These are phyloP conservation scores for Sphinx pinastri DNA, from an alignment of 2,888 invertebrate species.

Conservation along the genomic window DNA sequence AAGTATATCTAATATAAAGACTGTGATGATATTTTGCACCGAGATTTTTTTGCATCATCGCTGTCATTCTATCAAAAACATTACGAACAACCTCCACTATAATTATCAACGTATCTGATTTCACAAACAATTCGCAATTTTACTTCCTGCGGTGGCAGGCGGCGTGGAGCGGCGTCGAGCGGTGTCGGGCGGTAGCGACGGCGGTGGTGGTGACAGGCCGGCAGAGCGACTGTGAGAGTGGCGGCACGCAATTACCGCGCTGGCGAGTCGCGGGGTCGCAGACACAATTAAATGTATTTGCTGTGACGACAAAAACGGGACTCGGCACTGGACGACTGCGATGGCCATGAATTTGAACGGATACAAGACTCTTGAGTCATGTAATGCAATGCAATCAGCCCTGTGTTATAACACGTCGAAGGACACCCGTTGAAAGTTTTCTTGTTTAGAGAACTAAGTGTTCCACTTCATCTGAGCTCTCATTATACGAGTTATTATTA, in stretches of 20 bases:
- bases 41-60: no score
- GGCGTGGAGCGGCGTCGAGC: background rate
- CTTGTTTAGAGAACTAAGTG: no score
- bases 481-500: no score
- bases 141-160: background rate
- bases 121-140: background rate
- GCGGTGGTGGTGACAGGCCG: background rate
- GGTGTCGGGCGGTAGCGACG: background rate
- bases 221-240: slow-evolving; percentile 36
- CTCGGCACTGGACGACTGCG: slow-evolving; percentile 38
- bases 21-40: no score
- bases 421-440: no score
- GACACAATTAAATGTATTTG: slow-evolving; percentile 79
- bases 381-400: no score
- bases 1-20: no score
- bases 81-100: no score
- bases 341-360: background rate
- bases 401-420: no score
- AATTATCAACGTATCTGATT: no score
- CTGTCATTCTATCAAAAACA: no score
- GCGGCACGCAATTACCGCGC: slow-evolving; percentile 62
- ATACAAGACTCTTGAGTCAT: background rate
- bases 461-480: no score
- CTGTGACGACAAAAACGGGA: slow-evolving; percentile 64
- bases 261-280: slow-evolving; percentile 63